A percentile compares a stretch with the other conserved stretches of the same genome.
phyloP scores from a whole-genome alignment of 2,113 vertebrate genomes.

The Zapus hudsonius region DNA sequence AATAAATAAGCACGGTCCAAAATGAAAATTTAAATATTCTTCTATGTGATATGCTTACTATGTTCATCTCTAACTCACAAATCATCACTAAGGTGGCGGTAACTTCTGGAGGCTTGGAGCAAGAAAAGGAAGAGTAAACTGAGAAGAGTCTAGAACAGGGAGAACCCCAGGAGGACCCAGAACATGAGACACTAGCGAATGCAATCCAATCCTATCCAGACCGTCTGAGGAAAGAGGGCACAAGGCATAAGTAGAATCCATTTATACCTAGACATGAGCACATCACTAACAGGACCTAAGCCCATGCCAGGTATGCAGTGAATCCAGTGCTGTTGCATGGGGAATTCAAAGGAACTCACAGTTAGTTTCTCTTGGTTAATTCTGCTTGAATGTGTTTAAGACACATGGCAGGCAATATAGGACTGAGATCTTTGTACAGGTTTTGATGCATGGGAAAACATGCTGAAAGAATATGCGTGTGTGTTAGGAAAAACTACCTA shows the following conservation, averaged over 20 bases:
- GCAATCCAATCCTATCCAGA: neutral
- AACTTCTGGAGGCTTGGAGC: neutral
- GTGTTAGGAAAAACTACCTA: neutral
- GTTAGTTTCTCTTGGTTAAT: conserved; percentile 1
- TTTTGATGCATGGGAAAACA: neutral
- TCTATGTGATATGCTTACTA: neutral
- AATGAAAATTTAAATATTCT: neutral
- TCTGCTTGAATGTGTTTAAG: neutral
- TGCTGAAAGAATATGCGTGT: neutral
- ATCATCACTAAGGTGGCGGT: neutral
- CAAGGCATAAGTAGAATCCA: too few species aligned
- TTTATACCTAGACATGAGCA: neutral
- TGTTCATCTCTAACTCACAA: neutral
- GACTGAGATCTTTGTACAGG: neutral
- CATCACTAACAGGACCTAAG: neutral
- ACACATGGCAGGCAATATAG: neutral
- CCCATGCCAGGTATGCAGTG: neutral
- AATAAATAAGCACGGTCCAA: neutral
- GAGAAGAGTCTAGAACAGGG: neutral
- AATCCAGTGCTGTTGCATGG: neutral
- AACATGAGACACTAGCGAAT: neutral
- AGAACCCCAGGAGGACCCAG: neutral
- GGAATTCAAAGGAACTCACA: neutral
- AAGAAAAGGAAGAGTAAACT: too few species aligned
- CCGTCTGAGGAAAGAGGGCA: neutral